Conservation (phyloP, 2,888 invertebrate genomes). For the Heliconius aoede region DNA sequence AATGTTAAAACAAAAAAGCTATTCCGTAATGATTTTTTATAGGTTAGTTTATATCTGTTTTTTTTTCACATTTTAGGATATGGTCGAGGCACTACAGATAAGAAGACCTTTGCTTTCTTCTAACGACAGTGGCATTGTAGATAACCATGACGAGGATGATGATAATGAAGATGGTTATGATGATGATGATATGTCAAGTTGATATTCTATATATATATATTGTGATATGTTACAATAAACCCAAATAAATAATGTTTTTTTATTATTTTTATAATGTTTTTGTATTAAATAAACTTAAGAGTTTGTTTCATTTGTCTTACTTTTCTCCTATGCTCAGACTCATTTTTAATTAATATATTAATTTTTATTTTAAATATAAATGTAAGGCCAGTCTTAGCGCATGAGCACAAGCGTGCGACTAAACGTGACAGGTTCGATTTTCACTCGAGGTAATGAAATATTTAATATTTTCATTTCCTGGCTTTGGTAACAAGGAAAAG, state of each 20-base stretch:
- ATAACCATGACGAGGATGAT: neutral
- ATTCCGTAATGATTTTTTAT: neutral
- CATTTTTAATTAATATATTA: neutral
- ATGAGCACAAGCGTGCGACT: no score
- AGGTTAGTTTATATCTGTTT: neutral
- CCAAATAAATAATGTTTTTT: neutral
- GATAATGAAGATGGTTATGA: neutral
- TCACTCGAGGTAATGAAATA: no score
- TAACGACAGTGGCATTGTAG: neutral
- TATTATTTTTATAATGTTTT: slow-evolving; percentile 1
- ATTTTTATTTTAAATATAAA: no score
- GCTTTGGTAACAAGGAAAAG: no score
- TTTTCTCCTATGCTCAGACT: neutral
- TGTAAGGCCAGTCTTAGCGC: no score
- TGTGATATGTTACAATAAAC: neutral
- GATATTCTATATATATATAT: neutral
- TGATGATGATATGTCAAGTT: slow-evolving; percentile 7
- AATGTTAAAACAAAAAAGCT: no score
- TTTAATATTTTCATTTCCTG: no score
- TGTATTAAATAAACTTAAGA: neutral
- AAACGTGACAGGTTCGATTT: no score
- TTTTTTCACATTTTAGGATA: slow-evolving; percentile 56
- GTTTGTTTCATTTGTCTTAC: neutral
- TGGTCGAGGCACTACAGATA: slow-evolving; percentile 64
- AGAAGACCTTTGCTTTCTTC: neutral